Evolutionary conservation across 2,113 vertebrate genomes (phyloP).

Genomic region (Trochalopteron elliotii): DNA sequence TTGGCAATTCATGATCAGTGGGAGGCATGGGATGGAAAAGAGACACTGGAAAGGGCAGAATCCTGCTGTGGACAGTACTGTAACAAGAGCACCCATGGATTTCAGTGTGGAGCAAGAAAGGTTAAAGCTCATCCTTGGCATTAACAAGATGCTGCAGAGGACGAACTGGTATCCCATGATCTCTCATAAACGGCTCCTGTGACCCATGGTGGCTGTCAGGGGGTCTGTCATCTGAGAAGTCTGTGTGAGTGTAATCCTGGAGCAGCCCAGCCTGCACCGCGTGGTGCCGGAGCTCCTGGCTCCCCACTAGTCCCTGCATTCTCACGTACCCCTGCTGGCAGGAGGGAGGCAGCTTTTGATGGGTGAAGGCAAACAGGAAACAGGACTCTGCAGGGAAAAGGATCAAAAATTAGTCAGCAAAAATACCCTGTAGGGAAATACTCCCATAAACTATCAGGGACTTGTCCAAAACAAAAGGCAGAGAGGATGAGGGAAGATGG

Average conservation of each 20-base stretch:
- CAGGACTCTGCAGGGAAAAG: constrained; percentile 83
- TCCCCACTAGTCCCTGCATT: constrained; percentile 78
- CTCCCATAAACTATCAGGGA: background rate
- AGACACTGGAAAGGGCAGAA: background rate
- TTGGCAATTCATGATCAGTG: background rate
- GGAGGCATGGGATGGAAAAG: background rate
- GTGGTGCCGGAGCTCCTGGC: constrained; percentile 48
- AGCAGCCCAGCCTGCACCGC: constrained; percentile 56
- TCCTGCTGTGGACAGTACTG: background rate
- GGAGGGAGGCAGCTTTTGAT: constrained; percentile 83
- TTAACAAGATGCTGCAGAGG: constrained; percentile 62
- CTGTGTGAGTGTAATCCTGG: background rate
- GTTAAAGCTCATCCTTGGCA: constrained; percentile 81
- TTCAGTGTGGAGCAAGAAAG: background rate
- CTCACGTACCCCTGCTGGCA: constrained; percentile 87
- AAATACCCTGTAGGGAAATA: background rate
- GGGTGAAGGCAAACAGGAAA: constrained; percentile 87
- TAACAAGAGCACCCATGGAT: background rate
- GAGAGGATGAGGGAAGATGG: background rate
- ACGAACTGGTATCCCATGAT: background rate
- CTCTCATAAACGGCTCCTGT: constrained; percentile 11
- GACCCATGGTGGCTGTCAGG: background rate
- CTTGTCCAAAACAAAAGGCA: background rate
- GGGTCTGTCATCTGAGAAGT: background rate
- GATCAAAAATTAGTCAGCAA: background rate